phyloP scores from a whole-genome alignment of 2,113 vertebrate genomes.

The Hymenochirus boettgeri region DNA sequence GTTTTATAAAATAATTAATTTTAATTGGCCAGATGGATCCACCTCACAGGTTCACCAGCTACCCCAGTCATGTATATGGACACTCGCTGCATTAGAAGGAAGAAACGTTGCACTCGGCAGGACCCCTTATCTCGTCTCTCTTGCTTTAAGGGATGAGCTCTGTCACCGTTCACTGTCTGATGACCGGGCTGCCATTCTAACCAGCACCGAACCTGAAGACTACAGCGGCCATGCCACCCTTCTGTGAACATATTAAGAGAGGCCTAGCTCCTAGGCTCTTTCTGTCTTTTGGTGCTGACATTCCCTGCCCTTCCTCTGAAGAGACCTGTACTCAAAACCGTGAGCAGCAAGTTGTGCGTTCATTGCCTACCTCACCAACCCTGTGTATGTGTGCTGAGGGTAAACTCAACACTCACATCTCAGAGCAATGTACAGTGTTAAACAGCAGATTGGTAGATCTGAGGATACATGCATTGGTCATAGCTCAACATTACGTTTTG shows the following conservation, averaged over 20 bases:
- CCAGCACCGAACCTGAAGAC: conserved; percentile 82
- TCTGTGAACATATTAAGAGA: conserved; percentile 59
- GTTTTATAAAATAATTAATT: too few species aligned
- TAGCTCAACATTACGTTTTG: conserved; percentile 1
- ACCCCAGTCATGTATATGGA: conserved; percentile 79
- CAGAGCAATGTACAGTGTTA: conserved; percentile 39
- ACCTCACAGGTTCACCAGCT: conserved; percentile 96
- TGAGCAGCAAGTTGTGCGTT: conserved; percentile 38
- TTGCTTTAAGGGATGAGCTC: conserved; percentile 71
- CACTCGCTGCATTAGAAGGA: conserved; percentile 84
- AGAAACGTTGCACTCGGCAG: conserved; percentile 83
- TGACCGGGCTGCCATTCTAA: conserved; percentile 90
- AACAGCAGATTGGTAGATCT: conserved; percentile 14
- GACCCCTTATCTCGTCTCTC: conserved; percentile 86
- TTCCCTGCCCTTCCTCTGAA: conserved; percentile 16
- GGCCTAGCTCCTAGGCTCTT: conserved; percentile 20
- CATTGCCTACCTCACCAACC: conserved; percentile 42
- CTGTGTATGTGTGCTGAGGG: conserved; percentile 25
- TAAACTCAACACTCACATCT: conserved; percentile 18
- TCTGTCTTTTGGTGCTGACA: conserved; percentile 40
- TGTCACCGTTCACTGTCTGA: conserved; percentile 81
- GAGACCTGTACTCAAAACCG: conserved; percentile 26
- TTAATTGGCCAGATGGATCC: conserved; percentile 82
- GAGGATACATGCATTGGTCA: conserved; percentile 14
- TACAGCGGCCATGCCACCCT: conserved; percentile 80